These are phyloP conservation scores for Didymodactylos carnosus DNA, from an alignment of 2,888 invertebrate species.

Conservation along the genomic window DNA sequence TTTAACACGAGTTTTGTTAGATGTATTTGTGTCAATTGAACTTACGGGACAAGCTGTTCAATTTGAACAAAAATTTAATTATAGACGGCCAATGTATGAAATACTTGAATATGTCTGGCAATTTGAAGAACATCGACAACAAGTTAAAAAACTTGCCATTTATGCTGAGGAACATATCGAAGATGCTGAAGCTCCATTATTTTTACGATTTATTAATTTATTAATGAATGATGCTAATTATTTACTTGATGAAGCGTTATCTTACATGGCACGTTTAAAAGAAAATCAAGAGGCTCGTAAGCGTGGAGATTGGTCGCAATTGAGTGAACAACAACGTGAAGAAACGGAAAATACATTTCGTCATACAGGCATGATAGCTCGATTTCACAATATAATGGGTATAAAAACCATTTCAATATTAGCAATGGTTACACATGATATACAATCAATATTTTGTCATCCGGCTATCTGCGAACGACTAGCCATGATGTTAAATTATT, in stretches of 20 bases:
- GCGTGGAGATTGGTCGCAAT: conserved; percentile 51
- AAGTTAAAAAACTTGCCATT: conserved; percentile 54
- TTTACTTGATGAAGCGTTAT: conserved; percentile 62
- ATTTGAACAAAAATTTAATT: conserved; percentile 90
- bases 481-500: conserved; percentile 84
- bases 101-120: conserved; percentile 78
- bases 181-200: conserved; percentile 67
- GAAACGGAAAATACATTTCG: conserved; percentile 43
- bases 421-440: conserved; percentile 36
- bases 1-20: conserved; percentile 46
- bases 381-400: conserved; percentile 73
- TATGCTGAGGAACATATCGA: conserved; percentile 71
- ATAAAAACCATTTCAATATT: conserved; percentile 65
- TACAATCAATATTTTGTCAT: conserved; percentile 59
- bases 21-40: conserved; percentile 89
- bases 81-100: conserved; percentile 77
- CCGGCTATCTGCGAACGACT: conserved; percentile 73
- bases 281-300: conserved; percentile 22
- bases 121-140: conserved; percentile 52
- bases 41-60: conserved; percentile 86
- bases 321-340: conserved; percentile 51
- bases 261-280: conserved; percentile 54
- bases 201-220: conserved; percentile 79
- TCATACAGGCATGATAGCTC: conserved; percentile 59
- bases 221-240: conserved; percentile 92